Base-by-base conservation (phyloP, 2,888 invertebrate genomes). In the Diaperis boleti region DNA sequence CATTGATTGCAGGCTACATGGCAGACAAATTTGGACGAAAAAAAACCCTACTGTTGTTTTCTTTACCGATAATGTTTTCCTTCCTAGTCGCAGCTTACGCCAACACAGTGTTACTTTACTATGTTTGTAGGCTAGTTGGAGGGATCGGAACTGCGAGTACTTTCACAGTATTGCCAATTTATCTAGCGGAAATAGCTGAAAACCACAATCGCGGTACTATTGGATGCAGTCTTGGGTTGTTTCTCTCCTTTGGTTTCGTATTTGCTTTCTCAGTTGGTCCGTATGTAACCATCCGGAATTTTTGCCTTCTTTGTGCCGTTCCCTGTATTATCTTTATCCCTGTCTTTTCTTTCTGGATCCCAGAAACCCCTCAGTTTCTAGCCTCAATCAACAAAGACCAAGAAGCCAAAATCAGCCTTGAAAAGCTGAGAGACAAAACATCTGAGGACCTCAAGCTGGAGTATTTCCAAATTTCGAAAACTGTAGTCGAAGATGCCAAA, bases 141-240 rank as follows among this genome's bases (percentile, higher is more conserved):
- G 92, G 92, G 35, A 73, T 89, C 0, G 88, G 87, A 1, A 85
- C 87, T 0, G 90, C 91, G 0, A 86, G 89, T 74, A 82, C 88
- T 8, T 91, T 89, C 81, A 88, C 90, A 0, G 86, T 89, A 1
- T 86, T 89, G 0, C 94, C 95, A 0, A 91, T 94, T 86, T 95
- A 95, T 81, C 87, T 93, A 62, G 92, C 92, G 33, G 95, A 95
- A 81, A 92, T 94, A 29, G 87, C 94, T 3, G 89, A 92, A 83
- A 88, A 89, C 56, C 89, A 89, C 18, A 87, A 89, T 10, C 84
- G 96, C 62, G 95, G 95, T 0, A 35, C 45, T n/a, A 3, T 56
- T 7, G 56, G 44, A 2, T 56, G 56, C 7, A 22, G 87, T 90
- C 49, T 73, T 44, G 69, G 70, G 1, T 64, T 72, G 3, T 73